These are phyloP conservation scores for Athene cunicularia DNA, from an alignment of 2,113 vertebrate species.

Conservation along the genomic window DNA sequence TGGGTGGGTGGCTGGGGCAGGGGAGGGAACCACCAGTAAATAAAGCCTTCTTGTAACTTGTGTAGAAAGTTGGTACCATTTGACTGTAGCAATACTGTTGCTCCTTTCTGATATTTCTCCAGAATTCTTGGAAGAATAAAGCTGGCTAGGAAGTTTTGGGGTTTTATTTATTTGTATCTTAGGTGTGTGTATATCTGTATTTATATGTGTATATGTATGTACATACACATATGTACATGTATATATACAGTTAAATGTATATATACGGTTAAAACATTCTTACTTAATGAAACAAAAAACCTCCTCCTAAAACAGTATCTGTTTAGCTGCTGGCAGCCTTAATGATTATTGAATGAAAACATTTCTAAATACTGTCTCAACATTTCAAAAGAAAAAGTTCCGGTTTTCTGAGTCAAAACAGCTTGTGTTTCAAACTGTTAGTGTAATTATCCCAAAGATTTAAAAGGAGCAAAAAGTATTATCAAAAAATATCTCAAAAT, in stretches of 20 bases:
- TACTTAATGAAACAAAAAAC: background rate
- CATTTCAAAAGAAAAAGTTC: background rate
- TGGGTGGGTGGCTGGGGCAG: background rate
- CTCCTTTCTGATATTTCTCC: background rate
- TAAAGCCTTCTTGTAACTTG: background rate
- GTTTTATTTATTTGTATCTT: background rate
- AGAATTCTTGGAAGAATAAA: background rate
- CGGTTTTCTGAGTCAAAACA: constrained; percentile 1
- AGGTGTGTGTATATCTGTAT: background rate
- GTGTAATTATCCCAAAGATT: background rate
- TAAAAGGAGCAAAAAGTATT: background rate
- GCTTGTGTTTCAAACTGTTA: background rate
- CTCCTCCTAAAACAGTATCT: background rate
- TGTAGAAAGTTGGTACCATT: background rate
- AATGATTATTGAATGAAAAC: background rate
- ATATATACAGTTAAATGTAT: background rate
- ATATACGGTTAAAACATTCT: background rate
- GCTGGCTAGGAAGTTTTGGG: background rate
- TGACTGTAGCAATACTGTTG: background rate
- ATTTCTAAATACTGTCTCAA: background rate
- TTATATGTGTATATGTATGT: background rate
- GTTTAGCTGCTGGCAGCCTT: background rate
- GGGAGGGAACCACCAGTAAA: background rate
- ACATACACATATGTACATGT: fast-evolving
- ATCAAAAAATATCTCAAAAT: background rate